phyloP scores from a whole-genome alignment of 92 coral and sea anemone genomes.

The Paramuricea clavata region DNA sequence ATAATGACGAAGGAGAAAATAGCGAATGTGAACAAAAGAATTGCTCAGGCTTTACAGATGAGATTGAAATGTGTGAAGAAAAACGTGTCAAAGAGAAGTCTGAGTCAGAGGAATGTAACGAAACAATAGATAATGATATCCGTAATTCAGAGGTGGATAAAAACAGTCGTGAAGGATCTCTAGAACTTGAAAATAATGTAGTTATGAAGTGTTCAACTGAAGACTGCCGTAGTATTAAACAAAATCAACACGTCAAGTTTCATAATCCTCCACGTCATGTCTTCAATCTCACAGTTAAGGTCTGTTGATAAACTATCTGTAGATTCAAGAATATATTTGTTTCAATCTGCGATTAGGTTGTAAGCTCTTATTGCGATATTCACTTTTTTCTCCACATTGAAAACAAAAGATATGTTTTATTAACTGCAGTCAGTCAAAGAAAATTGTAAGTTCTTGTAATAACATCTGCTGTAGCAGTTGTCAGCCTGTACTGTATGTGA shows the following conservation, averaged over 20 bases:
- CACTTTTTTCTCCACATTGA: no score
- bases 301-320: neutral
- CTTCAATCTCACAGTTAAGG: conserved; percentile 86
- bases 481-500: no score
- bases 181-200: neutral
- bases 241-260: conserved; percentile 61
- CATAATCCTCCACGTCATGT: conserved; percentile 91
- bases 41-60: neutral
- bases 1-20: neutral
- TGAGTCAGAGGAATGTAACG: neutral
- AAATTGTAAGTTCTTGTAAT: no score
- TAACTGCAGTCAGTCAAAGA: no score
- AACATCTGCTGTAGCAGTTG: no score
- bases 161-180: conserved; percentile 2
- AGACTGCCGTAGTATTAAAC: neutral
- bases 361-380: no score
- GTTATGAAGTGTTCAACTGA: neutral
- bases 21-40: neutral
- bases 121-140: neutral
- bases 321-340: no score
- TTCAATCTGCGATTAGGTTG: no score
- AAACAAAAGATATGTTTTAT: no score
- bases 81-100: neutral
- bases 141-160: neutral
- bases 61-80: neutral